Evolutionary conservation across 2,888 invertebrate species (phyloP).

Genomic region (Rutpela maculata): DNA sequence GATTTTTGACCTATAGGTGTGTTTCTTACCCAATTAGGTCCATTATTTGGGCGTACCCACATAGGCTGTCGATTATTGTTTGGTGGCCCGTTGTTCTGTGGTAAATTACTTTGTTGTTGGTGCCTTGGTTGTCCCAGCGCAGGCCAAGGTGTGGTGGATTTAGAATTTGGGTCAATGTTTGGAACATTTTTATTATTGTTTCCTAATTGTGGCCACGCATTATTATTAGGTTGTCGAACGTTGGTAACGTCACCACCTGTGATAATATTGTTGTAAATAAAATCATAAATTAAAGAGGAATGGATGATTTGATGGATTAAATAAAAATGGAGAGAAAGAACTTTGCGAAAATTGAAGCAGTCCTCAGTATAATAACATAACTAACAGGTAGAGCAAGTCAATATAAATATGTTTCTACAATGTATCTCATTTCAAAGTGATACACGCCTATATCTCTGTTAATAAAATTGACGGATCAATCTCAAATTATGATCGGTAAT

Average conservation of each 20-base stretch:
- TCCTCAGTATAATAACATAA: too few relatives aligned
- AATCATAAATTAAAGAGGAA: background rate
- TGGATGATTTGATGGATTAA: too few relatives aligned
- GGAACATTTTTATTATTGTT: constrained; percentile 29
- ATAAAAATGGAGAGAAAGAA: too few relatives aligned
- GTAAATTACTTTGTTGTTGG: constrained; percentile 45
- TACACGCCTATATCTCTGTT: too few relatives aligned
- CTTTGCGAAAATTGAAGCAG: too few relatives aligned
- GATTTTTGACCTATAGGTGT: constrained; percentile 30
- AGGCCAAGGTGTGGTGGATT: constrained; percentile 64
- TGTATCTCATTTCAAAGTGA: too few relatives aligned
- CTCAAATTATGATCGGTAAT: too few relatives aligned
- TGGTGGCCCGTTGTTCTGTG: constrained; percentile 34
- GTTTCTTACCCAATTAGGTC: constrained; percentile 51
- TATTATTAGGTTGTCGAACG: constrained; percentile 24
- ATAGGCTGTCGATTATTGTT: constrained; percentile 41
- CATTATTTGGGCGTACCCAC: constrained; percentile 50
- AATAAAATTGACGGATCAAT: too few relatives aligned
- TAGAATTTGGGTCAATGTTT: constrained; percentile 31
- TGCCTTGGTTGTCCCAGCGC: constrained; percentile 56
- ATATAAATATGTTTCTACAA: too few relatives aligned
- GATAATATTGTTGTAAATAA: background rate
- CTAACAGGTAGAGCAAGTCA: too few relatives aligned
- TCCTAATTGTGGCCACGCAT: constrained; percentile 27
- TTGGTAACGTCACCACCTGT: constrained; percentile 46